Percentiles rank a stretch among this genome's conserved stretches.
These are phyloP conservation scores for Rhadinocentrus ornatus DNA, from an alignment of 2,797 vertebrate genomes.

Conservation along the genomic window DNA sequence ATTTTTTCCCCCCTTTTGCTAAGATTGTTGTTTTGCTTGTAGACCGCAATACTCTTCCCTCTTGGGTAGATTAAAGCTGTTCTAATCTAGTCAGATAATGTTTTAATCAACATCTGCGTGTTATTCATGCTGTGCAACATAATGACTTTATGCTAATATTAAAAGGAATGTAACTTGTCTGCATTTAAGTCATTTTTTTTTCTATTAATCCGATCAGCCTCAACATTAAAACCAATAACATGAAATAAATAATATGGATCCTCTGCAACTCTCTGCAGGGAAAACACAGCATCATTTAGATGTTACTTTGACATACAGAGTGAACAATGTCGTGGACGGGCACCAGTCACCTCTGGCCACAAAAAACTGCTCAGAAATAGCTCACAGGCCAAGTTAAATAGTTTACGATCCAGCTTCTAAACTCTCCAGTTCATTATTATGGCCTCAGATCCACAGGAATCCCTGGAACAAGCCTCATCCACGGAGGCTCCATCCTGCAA, in stretches of 20 bases:
- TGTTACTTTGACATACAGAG: neutral
- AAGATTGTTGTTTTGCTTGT: conserved; percentile 61
- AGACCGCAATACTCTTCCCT: conserved; percentile 38
- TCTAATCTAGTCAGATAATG: conserved; percentile 67
- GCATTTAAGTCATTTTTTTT: conserved; percentile 16
- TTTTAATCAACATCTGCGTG: conserved; percentile 71
- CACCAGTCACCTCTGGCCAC: neutral
- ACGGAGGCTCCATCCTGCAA: neutral
- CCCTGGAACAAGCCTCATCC: neutral
- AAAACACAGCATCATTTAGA: neutral
- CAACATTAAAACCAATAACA: neutral
- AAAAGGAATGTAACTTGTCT: conserved; percentile 52
- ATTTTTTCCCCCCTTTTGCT: neutral
- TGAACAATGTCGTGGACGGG: neutral
- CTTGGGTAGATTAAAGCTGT: conserved; percentile 57
- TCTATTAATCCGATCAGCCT: conserved; percentile 1
- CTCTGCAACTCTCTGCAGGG: neutral
- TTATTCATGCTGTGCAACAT: conserved; percentile 57
- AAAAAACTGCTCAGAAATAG: neutral
- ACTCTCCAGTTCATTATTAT: neutral
- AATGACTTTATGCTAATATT: conserved; percentile 46
- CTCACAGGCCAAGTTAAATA: neutral
- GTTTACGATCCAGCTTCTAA: neutral
- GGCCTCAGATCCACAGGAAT: neutral
- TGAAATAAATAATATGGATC: neutral